A percentile compares a stretch with the other conserved stretches of the same genome.
Conservation (phyloP, 2,888 invertebrate species). For the Creontiades dilutus region DNA sequence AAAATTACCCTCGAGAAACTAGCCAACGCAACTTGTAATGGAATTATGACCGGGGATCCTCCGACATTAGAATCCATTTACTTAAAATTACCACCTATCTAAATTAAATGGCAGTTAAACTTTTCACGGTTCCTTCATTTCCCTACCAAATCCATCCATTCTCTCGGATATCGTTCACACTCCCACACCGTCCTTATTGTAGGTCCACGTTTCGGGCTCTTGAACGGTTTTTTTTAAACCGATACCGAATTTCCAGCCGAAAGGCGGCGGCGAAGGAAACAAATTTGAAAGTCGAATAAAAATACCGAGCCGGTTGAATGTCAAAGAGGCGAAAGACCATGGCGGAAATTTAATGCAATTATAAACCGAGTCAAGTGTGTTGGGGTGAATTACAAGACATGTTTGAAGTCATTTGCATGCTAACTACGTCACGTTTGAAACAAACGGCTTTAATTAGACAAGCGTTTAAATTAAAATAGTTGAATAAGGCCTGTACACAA, state of each 20-base stretch:
- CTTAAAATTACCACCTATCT: constrained; percentile 61
- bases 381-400: not conserved
- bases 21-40: constrained; percentile 38
- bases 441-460: constrained; percentile 39
- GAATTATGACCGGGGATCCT: constrained; percentile 24
- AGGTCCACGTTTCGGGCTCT: not conserved
- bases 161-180: constrained; percentile 45
- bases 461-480: constrained; percentile 38
- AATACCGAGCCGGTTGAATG: not conserved
- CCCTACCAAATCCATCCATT: constrained; percentile 45
- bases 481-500: constrained; percentile 26
- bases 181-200: constrained; percentile 49
- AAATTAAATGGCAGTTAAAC: constrained; percentile 55
- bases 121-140: constrained; percentile 63
- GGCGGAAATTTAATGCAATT: constrained; percentile 1
- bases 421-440: constrained; percentile 39
- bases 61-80: constrained; percentile 54
- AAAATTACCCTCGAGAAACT: constrained; percentile 15
- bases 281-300: constrained; percentile 1
- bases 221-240: not conserved
- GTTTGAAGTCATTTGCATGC: constrained; percentile 35
- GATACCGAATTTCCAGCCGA: constrained; percentile 10
- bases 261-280: not conserved
- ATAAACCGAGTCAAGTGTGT: not conserved
- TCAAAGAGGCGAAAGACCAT: not conserved